Evolutionary conservation across 2,888 invertebrate species (phyloP).

Genomic region (Ferdinandea cuprea): DNA sequence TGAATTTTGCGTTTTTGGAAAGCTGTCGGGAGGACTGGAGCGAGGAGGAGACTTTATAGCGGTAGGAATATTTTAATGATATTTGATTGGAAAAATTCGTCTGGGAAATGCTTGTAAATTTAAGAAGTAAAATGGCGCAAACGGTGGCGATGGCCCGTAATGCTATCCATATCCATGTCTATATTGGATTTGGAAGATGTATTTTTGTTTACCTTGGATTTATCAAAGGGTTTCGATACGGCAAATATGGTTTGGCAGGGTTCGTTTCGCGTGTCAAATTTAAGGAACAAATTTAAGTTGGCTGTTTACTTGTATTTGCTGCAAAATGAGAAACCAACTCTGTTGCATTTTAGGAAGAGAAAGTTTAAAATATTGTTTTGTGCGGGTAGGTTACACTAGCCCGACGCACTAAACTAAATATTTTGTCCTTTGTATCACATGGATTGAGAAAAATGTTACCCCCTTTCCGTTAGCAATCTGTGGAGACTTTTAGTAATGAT

Average conservation of each 20-base stretch:
- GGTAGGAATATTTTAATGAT: conserved; percentile 34
- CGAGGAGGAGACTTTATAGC: background rate
- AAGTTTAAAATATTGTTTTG: no score
- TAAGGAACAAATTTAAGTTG: background rate
- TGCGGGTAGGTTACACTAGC: no score
- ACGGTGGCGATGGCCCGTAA: background rate
- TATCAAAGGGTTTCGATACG: conserved; percentile 7
- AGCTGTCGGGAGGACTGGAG: no score
- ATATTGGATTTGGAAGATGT: conserved; percentile 1
- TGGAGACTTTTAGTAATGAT: no score
- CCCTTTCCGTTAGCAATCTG: no score
- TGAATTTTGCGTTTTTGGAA: no score
- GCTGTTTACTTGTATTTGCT: background rate
- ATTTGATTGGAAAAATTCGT: conserved; percentile 51
- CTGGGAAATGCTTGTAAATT: conserved; percentile 64
- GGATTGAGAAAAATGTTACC: no score
- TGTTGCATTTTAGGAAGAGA: background rate
- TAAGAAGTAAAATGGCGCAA: conserved; percentile 14
- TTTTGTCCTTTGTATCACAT: no score
- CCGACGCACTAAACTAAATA: no score
- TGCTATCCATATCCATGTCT: conserved; percentile 11
- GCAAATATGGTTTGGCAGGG: background rate
- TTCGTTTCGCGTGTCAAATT: background rate
- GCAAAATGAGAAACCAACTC: background rate
- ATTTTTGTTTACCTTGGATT: conserved; percentile 33